Percentiles rank a stretch among this genome's conserved stretches.
These are phyloP conservation scores for Parasteatoda lunata DNA, from an alignment of 2,888 invertebrate genomes.

Conservation along the genomic window DNA sequence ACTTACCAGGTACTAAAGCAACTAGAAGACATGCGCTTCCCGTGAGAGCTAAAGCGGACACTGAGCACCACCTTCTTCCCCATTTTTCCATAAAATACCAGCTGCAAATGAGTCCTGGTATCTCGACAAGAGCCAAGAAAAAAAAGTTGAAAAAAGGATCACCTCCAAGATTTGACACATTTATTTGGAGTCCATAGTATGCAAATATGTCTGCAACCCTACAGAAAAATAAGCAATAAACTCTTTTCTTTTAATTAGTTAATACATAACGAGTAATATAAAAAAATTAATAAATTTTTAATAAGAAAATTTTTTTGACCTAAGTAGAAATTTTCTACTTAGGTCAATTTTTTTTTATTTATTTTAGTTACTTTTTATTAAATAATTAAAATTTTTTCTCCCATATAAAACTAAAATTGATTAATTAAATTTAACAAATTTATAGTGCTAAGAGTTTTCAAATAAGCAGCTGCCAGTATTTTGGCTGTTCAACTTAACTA, in stretches of 20 bases:
- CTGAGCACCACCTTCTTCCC: constrained; percentile 76
- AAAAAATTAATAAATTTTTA: no score
- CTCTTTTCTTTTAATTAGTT: no score
- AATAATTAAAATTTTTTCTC: no score
- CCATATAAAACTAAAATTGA: no score
- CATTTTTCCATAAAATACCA: constrained; percentile 77
- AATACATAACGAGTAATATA: not conserved
- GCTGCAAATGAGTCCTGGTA: constrained; percentile 79
- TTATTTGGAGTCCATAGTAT: constrained; percentile 73
- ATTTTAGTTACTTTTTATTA: no score
- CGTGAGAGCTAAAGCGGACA: constrained; percentile 40
- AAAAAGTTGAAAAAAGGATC: constrained; percentile 82
- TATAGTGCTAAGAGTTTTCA: no score
- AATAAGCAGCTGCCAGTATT: no score
- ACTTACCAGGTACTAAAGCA: constrained; percentile 28
- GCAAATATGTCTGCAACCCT: constrained; percentile 68
- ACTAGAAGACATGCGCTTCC: constrained; percentile 49
- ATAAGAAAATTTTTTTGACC: no score
- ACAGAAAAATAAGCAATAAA: not conserved
- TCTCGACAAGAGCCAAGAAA: constrained; percentile 79
- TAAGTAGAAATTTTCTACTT: no score
- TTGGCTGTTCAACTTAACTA: no score
- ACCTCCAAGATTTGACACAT: constrained; percentile 76
- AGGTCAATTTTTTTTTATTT: no score
- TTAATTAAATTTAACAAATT: no score